phyloP scores from a whole-genome alignment of 2,113 vertebrate species.

The Mesoclemmys tuberculata region DNA sequence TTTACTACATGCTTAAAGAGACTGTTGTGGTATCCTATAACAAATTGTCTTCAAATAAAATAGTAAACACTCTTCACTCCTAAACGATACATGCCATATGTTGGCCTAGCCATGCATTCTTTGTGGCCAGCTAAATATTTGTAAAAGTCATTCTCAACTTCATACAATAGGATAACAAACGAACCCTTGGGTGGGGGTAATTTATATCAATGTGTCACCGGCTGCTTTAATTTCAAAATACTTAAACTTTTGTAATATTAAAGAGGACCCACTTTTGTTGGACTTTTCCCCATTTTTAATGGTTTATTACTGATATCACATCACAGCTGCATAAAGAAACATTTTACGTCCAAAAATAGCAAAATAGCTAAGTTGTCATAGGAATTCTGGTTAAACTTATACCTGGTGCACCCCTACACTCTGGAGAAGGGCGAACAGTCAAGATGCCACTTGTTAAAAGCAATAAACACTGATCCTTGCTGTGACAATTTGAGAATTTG shows the following conservation, averaged over 20 bases:
- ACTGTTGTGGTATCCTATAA: slow-evolving; percentile 40
- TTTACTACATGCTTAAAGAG: slow-evolving; percentile 19
- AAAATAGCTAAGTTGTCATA: not conserved
- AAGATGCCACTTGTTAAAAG: not conserved
- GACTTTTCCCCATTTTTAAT: not conserved
- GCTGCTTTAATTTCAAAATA: not conserved
- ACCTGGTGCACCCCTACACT: not conserved
- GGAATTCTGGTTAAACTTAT: not conserved
- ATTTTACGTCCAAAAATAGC: not conserved
- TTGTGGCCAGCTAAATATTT: not conserved
- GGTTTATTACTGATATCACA: not conserved
- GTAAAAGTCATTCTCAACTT: not conserved
- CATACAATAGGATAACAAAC: not conserved
- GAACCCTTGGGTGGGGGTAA: not conserved
- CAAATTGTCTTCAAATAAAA: slow-evolving; percentile 17
- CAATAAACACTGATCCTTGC: slow-evolving; percentile 19
- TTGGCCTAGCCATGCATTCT: not conserved
- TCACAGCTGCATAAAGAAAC: not conserved
- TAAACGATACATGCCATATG: not conserved
- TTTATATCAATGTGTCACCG: not conserved
- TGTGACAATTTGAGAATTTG: not conserved
- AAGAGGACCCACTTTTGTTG: not conserved
- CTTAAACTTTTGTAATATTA: not conserved
- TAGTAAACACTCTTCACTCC: slow-evolving; percentile 16
- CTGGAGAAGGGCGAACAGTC: not conserved